Evolutionary conservation across 2,888 invertebrate genomes (phyloP).

Genomic region (Sinelater perroti): DNA sequence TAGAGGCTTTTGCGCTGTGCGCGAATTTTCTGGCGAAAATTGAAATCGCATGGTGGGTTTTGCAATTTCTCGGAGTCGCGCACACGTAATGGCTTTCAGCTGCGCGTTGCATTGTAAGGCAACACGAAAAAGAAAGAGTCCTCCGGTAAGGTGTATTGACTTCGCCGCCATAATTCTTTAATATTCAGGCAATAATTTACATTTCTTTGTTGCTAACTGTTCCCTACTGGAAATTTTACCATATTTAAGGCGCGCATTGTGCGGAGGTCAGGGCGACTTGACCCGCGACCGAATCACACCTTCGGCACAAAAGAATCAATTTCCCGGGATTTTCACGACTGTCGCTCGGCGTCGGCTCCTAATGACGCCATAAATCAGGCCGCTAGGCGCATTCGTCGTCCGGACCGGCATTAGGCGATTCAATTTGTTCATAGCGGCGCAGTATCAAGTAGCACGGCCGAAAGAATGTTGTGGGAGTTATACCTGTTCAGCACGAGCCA

Average conservation of each 20-base stretch:
- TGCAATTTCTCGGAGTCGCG: neutral
- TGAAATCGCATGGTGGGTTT: neutral
- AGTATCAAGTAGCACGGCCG: slow-evolving; percentile 43
- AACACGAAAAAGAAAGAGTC: slow-evolving; percentile 28
- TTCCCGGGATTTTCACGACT: slow-evolving; percentile 20
- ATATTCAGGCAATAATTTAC: slow-evolving; percentile 39
- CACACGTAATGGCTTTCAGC: slow-evolving; percentile 21
- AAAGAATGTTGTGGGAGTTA: slow-evolving; percentile 47
- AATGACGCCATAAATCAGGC: slow-evolving; percentile 17
- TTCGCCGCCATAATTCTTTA: slow-evolving; percentile 37
- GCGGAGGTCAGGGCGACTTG: slow-evolving; percentile 33
- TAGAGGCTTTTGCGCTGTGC: neutral
- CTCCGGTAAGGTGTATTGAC: slow-evolving; percentile 34
- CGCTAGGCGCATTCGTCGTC: slow-evolving; percentile 25
- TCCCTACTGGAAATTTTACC: slow-evolving; percentile 39
- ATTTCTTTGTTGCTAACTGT: slow-evolving; percentile 40
- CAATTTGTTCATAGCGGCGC: slow-evolving; percentile 40
- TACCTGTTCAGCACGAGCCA: slow-evolving; percentile 44
- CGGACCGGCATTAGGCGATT: slow-evolving; percentile 36
- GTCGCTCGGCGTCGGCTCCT: slow-evolving; percentile 11
- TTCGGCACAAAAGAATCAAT: slow-evolving; percentile 29
- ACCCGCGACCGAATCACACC: slow-evolving; percentile 31
- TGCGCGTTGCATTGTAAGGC: slow-evolving; percentile 12
- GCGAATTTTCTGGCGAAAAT: neutral
- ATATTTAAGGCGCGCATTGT: slow-evolving; percentile 39